Evolutionary conservation across 2,888 invertebrate species (phyloP).

Genomic region (Danaus chrysippus): DNA sequence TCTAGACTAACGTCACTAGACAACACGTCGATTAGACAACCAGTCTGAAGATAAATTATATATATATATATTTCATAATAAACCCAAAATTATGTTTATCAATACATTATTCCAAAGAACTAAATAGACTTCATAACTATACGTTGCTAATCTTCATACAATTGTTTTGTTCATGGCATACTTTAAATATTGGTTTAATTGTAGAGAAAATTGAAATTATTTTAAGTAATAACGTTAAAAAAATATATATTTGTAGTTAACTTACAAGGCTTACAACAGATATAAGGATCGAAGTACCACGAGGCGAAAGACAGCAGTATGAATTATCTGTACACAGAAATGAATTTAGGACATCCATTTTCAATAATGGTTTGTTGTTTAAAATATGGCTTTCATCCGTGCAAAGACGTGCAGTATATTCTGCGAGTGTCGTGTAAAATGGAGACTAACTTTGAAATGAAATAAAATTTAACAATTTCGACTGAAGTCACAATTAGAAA

Average conservation of each 20-base stretch:
- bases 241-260: neutral
- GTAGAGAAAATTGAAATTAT: neutral
- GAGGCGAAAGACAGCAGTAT: slow-evolving; percentile 36
- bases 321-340: slow-evolving; percentile 41
- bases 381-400: too few relatives aligned
- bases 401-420: too few relatives aligned
- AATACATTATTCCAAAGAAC: too few relatives aligned
- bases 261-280: slow-evolving; percentile 54
- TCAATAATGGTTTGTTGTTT: too few relatives aligned
- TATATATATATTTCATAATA: slow-evolving; percentile 3
- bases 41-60: slow-evolving; percentile 37
- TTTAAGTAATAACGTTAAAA: neutral
- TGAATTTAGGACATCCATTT: slow-evolving; percentile 31
- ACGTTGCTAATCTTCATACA: too few relatives aligned
- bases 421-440: too few relatives aligned
- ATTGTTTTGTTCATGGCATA: too few relatives aligned
- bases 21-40: slow-evolving; percentile 43
- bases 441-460: too few relatives aligned
- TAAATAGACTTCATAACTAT: too few relatives aligned
- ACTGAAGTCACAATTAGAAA: too few relatives aligned
- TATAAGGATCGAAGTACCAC: slow-evolving; percentile 45
- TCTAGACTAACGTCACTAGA: slow-evolving; percentile 26
- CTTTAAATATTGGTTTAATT: too few relatives aligned
- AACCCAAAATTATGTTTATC: neutral
- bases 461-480: too few relatives aligned